phyloP scores from a whole-genome alignment of 2,113 vertebrate species.

The Semnornis frantzii region DNA sequence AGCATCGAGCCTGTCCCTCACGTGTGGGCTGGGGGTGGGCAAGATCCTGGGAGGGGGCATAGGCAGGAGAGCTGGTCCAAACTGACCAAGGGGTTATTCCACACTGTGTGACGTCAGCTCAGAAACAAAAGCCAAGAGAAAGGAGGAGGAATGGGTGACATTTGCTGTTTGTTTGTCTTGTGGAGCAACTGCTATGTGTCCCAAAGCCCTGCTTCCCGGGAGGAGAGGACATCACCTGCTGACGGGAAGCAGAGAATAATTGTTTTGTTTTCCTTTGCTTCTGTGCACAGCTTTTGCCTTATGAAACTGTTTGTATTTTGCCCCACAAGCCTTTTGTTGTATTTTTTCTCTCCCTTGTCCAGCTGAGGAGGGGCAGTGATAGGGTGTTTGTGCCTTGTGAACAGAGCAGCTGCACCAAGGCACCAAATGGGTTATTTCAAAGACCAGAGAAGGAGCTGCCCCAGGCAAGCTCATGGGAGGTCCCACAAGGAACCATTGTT shows the following conservation, averaged over 20 bases:
- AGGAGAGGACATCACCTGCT: background rate
- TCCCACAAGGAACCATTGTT: background rate
- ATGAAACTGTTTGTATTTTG: background rate
- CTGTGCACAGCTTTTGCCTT: background rate
- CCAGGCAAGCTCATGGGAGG: background rate
- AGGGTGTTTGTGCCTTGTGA: background rate
- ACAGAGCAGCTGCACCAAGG: fast-evolving
- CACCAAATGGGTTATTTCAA: background rate
- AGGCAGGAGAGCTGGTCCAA: background rate
- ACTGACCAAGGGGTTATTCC: background rate
- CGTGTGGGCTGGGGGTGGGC: background rate
- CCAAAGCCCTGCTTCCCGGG: background rate
- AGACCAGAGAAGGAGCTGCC: background rate
- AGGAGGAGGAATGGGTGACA: background rate
- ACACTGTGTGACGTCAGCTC: background rate
- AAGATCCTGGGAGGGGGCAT: background rate
- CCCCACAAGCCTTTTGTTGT: background rate
- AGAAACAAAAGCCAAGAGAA: background rate
- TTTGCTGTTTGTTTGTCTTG: background rate
- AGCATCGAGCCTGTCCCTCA: background rate
- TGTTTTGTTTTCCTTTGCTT: background rate
- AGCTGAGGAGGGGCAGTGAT: background rate
- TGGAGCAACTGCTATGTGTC: background rate
- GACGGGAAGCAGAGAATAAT: background rate
- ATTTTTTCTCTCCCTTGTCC: background rate